Evolutionary conservation across 2,113 vertebrate genomes (phyloP), one percentile per base, ranked within the genome.

Genomic region (Microcebus griseorufus): DNA sequence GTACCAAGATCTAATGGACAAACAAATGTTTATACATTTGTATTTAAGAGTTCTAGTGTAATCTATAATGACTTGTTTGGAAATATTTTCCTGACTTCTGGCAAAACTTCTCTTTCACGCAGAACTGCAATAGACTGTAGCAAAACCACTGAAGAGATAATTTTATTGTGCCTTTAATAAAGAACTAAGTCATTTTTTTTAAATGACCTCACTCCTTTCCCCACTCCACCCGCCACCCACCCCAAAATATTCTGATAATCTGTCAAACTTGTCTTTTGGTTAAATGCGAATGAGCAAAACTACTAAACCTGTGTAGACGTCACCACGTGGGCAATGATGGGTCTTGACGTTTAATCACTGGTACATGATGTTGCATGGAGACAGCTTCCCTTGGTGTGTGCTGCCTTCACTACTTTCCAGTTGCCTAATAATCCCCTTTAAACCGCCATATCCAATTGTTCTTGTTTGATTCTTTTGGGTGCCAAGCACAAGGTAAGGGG

Each of bases 201-300:
- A 94, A 97, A 96, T 96, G 90, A 92, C 65, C 84, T 93, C 92
- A 94, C 25, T 86, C 34, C 58, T 96, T 95, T 96, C n/a, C 69
- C 73, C 51, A 92, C 87, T 67, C 83, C 70, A 93, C 92, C 92
- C 60, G 62, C 37, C 6, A 22, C 78, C 29, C n/a, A 80, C 58
- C 75, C 53, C 39, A 22, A 92, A 89, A 92, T 69, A 80, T 89
- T 67, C 89, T 89, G 89, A 92, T 96, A 55, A 85, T 95, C 96
- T 93, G 88, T 96, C 94, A 94, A 51, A 80, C 78, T 39, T 95
- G 88, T 96, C 93, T 93, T 87, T 93, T 48, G 53, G 88, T 87
- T 93, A 89, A 91, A 82, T 84, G 42, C 80, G 39, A 96, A 72
- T 51, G 76, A 95, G 72, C 22, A 67, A 80, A 51, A 51, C 83